Base-by-base conservation (phyloP, 2,888 invertebrate species). In the Mimas tiliae region DNA sequence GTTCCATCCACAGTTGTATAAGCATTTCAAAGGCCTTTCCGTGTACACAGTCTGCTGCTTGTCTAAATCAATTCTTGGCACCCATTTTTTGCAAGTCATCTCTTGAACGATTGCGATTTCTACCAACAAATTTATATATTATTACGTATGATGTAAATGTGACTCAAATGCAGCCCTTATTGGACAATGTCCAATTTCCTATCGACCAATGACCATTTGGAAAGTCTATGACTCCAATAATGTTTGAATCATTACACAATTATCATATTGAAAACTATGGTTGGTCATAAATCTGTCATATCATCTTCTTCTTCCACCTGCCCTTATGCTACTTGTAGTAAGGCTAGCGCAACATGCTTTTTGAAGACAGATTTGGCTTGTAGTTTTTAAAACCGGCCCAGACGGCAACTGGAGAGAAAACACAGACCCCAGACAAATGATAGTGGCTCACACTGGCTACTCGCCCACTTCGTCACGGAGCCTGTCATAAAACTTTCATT, bases 201-300 rank as follows among this genome's bases (percentile, higher is more conserved):
- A 9, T n/a, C 34, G 16, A 16, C 55, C 55, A 55, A 55, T 55
- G 55, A 34, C n/a, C 55, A 55, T 55, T 55, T 34, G 34, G 34
- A 16, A 55, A 19, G 19, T 50, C 16, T 19, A 9, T 50, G 19
- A 19, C 8, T 19, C 14, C n/a, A 7, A 38, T 38, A 7, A 16
- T 16, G 55, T 38, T 27, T 55, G 38, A n/a, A n/a, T n/a, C n/a
- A n/a, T n/a, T n/a, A n/a, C n/a, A n/a, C n/a, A n/a, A n/a, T n/a
- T n/a, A n/a, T n/a, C n/a, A n/a, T n/a, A 55, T n/a, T 16, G n/a
- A 55, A 33, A 33, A 55, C n/a, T n/a, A n/a, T n/a, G n/a, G n/a
- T n/a, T n/a, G n/a, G n/a, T n/a, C n/a, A n/a, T n/a, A n/a, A n/a
- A n/a, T n/a, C n/a, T n/a, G n/a, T n/a, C n/a, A n/a, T n/a, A n/a